Conservation (phyloP, 2,797 vertebrate genomes). For the Microctenopoma lineatum region DNA sequence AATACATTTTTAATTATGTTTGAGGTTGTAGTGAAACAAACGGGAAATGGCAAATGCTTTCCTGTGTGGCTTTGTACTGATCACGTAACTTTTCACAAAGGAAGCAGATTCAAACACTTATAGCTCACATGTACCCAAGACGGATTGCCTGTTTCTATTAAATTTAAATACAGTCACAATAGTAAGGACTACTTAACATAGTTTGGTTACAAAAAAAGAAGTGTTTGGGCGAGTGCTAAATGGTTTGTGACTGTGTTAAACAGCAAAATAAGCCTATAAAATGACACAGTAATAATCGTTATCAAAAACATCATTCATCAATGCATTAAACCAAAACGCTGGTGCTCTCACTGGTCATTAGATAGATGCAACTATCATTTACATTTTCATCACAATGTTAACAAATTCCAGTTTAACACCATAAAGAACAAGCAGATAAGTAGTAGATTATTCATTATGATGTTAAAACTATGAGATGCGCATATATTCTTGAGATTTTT, state of each 20-base stretch:
- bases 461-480: background rate
- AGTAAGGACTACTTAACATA: background rate
- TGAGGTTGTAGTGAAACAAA: constrained; percentile 21
- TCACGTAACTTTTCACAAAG: constrained; percentile 39
- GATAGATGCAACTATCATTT: background rate
- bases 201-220: background rate
- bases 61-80: constrained; percentile 57
- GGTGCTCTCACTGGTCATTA: too few relatives aligned
- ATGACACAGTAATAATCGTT: background rate
- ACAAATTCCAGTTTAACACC: background rate
- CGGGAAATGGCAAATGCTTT: constrained; percentile 33
- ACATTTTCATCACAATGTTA: background rate
- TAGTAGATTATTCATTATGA: background rate
- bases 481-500: background rate
- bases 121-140: background rate
- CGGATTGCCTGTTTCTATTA: background rate
- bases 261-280: background rate
- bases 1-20: background rate
- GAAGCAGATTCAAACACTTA: constrained; percentile 29
- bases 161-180: background rate
- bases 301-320: background rate
- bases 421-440: background rate
- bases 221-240: background rate
- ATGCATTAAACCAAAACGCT: too few relatives aligned
- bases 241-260: background rate